These are phyloP conservation scores for Lepidochrysops patricia DNA, from an alignment of 2,888 invertebrate genomes.

Conservation along the genomic window DNA sequence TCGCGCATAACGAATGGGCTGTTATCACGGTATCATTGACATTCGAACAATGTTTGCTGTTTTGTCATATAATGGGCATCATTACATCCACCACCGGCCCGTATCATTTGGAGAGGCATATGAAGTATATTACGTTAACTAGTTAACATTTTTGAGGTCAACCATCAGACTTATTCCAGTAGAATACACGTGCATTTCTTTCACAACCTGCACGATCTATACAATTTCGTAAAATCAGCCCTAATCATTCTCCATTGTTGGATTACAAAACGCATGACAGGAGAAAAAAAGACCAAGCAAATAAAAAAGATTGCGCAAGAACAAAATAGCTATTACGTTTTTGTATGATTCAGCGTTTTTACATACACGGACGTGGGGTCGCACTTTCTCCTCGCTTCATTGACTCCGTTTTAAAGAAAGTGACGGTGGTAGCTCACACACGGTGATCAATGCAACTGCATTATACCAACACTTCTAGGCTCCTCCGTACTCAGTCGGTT, in stretches of 20 bases:
- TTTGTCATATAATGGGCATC: background rate
- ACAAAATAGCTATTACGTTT: conserved; percentile 9
- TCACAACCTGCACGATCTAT: background rate
- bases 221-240: background rate
- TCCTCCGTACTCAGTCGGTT: too few relatives aligned
- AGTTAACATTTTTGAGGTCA: background rate
- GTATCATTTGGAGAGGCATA: background rate
- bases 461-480: background rate
- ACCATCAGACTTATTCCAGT: background rate
- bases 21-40: background rate
- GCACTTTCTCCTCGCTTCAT: conserved; percentile 72
- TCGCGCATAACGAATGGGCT: background rate
- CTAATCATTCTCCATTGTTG: background rate
- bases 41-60: background rate
- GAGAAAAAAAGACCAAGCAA: background rate
- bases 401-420: conserved; percentile 68
- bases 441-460: conserved; percentile 25
- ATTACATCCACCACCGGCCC: background rate
- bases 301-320: conserved; percentile 5
- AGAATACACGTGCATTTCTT: background rate
- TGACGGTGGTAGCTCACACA: conserved; percentile 57
- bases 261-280: background rate
- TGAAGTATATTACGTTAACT: too few relatives aligned
- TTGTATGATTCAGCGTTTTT: conserved; percentile 61
- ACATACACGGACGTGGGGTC: conserved; percentile 63